Percentiles rank a stretch among this genome's conserved stretches.
Evolutionary conservation across 2,888 invertebrate species (phyloP).

Genomic region (Thera britannica): DNA sequence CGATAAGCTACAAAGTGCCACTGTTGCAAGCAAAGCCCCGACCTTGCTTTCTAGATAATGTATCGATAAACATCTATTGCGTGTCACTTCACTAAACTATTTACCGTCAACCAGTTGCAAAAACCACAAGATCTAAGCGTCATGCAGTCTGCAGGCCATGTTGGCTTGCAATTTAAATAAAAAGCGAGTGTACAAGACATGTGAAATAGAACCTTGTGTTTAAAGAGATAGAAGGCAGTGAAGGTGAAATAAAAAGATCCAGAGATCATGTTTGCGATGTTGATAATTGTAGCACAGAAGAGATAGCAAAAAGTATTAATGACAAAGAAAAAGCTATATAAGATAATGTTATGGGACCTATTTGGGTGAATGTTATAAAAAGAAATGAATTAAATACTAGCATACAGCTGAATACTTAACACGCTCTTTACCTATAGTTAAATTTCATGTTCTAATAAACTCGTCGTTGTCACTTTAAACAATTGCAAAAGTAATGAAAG

Average conservation of each 20-base stretch:
- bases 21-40: not conserved
- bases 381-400: not conserved
- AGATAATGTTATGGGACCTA: constrained; percentile 7
- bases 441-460: too few species aligned
- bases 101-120: constrained; percentile 67
- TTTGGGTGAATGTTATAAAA: constrained; percentile 1
- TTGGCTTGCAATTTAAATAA: constrained; percentile 62
- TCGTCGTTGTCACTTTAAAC: too few species aligned
- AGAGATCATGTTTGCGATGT: constrained; percentile 29
- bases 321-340: constrained; percentile 5
- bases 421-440: too few species aligned
- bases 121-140: constrained; percentile 75
- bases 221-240: constrained; percentile 5
- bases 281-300: constrained; percentile 20
- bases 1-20: constrained; percentile 3
- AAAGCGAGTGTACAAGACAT: constrained; percentile 48
- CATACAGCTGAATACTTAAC: constrained; percentile 1
- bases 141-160: constrained; percentile 72
- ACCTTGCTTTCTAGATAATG: constrained; percentile 16
- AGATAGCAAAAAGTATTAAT: constrained; percentile 9
- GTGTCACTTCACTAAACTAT: constrained; percentile 61
- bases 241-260: constrained; percentile 6
- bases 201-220: constrained; percentile 49
- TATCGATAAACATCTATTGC: constrained; percentile 21
- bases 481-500: too few species aligned